Evolutionary conservation across 2,113 vertebrate genomes (phyloP).

Genomic region (Brevimyrus niger): DNA sequence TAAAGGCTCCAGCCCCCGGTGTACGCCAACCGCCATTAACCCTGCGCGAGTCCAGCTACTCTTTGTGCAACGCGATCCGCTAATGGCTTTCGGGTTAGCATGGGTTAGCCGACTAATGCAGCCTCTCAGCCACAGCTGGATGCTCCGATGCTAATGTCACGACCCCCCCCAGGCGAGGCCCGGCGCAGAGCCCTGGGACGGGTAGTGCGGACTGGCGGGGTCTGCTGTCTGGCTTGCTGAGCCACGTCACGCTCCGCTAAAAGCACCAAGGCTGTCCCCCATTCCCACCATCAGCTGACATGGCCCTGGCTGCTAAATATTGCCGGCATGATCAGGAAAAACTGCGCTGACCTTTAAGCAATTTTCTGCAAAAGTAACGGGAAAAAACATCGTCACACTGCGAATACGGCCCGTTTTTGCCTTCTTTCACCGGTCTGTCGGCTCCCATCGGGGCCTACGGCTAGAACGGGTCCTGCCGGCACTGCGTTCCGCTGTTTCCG

Average conservation of each 20-base stretch:
- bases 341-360: not conserved
- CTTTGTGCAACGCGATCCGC: slow-evolving; percentile 7
- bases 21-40: slow-evolving; percentile 8
- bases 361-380: not conserved
- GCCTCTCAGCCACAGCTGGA: not conserved
- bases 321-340: not conserved
- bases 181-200: not conserved
- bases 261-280: not conserved
- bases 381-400: not conserved
- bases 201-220: not conserved
- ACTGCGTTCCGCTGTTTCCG: not conserved
- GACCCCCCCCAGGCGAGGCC: not conserved
- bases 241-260: not conserved
- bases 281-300: not conserved
- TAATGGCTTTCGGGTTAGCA: slow-evolving; percentile 11
- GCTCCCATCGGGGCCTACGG: not conserved
- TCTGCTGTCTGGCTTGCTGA: not conserved
- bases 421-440: not conserved
- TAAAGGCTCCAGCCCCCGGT: not conserved
- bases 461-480: not conserved
- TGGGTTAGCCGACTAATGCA: slow-evolving; percentile 12
- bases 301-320: not conserved
- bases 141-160: not conserved
- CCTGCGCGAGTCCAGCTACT: not conserved
- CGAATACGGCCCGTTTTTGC: not conserved